Percentiles rank a stretch among this genome's conserved stretches.
These are phyloP conservation scores for Myxocyprinus asiaticus DNA, from an alignment of 2,113 vertebrate genomes.

Conservation along the genomic window DNA sequence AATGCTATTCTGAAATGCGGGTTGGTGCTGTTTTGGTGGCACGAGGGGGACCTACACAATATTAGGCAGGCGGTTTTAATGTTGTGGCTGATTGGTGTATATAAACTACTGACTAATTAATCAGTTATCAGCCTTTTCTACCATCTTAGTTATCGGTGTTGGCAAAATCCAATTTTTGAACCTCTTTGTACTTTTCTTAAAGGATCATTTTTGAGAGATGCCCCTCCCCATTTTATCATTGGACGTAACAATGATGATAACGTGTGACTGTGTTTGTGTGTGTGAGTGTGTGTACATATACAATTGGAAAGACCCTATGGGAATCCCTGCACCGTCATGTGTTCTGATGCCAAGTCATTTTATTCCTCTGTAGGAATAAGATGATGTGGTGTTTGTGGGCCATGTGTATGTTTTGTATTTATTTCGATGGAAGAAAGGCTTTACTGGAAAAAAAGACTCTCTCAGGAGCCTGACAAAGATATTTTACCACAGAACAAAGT, in stretches of 20 bases:
- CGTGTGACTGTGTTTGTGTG: background rate
- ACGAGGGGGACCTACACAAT: too few relatives aligned
- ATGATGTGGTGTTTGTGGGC: background rate
- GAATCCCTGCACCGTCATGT: constrained; percentile 1
- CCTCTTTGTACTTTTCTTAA: constrained; percentile 1
- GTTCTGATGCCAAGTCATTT: background rate
- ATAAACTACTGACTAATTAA: too few relatives aligned
- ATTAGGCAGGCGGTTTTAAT: too few relatives aligned
- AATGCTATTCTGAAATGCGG: too few relatives aligned
- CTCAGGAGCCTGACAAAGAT: background rate
- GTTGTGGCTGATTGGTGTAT: too few relatives aligned
- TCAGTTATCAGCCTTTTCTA: too few relatives aligned
- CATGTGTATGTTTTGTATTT: constrained; percentile 32
- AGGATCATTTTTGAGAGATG: constrained; percentile 32
- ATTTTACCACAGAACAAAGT: constrained; percentile 18
- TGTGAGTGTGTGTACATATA: background rate
- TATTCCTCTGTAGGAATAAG: background rate
- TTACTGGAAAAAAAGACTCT: background rate
- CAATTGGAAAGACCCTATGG: background rate
- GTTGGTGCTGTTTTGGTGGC: too few relatives aligned
- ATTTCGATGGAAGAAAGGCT: background rate
- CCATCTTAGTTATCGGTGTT: too few relatives aligned
- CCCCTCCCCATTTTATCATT: constrained; percentile 18
- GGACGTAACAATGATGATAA: constrained; percentile 19
- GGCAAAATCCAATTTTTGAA: too few relatives aligned